Percentiles rank a stretch among this genome's conserved stretches.
Conservation (phyloP, 2,888 invertebrate species). For the Leptopterna dolabrata region DNA sequence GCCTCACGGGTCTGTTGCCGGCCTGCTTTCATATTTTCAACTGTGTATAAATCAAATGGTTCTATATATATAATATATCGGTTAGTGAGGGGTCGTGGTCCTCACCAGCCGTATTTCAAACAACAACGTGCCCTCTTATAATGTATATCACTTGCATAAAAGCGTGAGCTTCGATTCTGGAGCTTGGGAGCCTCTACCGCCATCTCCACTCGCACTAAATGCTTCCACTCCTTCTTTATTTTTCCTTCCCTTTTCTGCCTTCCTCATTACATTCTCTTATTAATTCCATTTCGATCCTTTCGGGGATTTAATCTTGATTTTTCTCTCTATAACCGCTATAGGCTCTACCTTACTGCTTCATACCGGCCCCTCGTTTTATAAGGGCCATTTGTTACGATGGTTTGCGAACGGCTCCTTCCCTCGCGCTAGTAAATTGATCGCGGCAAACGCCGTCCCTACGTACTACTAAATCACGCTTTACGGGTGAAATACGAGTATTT, state of each 20-base stretch:
- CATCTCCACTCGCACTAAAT: constrained; percentile 33
- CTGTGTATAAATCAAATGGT: constrained; percentile 57
- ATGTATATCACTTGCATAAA: constrained; percentile 60
- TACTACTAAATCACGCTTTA: not conserved
- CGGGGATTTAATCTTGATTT: constrained; percentile 23
- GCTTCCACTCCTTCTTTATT: not conserved
- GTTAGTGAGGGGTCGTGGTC: constrained; percentile 56
- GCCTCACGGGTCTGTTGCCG: constrained; percentile 53
- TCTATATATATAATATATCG: constrained; percentile 60
- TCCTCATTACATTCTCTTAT: constrained; percentile 36
- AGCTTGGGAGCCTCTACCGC: constrained; percentile 5
- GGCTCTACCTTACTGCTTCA: not conserved
- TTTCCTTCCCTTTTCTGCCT: not conserved
- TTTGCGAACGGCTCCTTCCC: not conserved
- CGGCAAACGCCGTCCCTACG: not conserved
- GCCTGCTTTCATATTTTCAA: constrained; percentile 58
- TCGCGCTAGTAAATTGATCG: not conserved
- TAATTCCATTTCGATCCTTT: constrained; percentile 20
- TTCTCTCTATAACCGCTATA: not conserved
- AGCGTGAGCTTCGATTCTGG: constrained; percentile 57
- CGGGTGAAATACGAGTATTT: not conserved
- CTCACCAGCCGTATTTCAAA: constrained; percentile 57
- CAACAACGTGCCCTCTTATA: constrained; percentile 59
- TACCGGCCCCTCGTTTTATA: not conserved
- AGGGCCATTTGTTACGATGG: not conserved